Percentiles rank a stretch among this genome's conserved stretches.
phyloP scores from a whole-genome alignment of 2,888 invertebrate genomes.

The Eulithis testata region DNA sequence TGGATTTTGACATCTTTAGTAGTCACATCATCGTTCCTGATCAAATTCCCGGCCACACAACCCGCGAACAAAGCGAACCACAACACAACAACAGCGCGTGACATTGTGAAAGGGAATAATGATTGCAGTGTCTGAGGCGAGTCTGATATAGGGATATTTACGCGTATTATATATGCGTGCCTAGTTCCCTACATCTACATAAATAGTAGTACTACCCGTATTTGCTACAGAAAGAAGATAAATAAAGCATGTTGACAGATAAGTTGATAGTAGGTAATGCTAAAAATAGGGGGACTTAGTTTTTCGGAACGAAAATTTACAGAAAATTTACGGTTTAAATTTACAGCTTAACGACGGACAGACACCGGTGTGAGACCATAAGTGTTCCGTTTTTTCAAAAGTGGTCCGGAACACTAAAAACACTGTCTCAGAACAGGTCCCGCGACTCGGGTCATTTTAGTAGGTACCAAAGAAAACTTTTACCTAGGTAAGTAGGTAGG shows the following conservation, averaged over 20 bases:
- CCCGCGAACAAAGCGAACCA: conserved; percentile 44
- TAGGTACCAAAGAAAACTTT: too few species aligned
- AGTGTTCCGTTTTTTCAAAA: too few species aligned
- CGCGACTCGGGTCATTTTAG: too few species aligned
- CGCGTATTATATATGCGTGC: conserved; percentile 11
- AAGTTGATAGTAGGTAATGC: conserved; percentile 5
- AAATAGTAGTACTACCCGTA: conserved; percentile 28
- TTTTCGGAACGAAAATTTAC: not conserved
- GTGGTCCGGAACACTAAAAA: too few species aligned
- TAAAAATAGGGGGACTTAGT: conserved; percentile 1
- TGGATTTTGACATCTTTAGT: conserved; percentile 40
- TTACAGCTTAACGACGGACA: too few species aligned
- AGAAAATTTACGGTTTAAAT: too few species aligned
- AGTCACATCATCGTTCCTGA: conserved; percentile 45
- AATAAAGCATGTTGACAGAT: conserved; percentile 11
- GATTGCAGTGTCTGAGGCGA: conserved; percentile 24
- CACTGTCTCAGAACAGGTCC: too few species aligned
- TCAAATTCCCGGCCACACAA: conserved; percentile 51
- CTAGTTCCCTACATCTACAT: conserved; percentile 25
- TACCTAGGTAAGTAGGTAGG: too few species aligned
- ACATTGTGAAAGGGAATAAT: conserved; percentile 35
- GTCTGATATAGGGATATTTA: conserved; percentile 37
- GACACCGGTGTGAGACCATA: too few species aligned
- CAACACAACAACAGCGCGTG: conserved; percentile 43
- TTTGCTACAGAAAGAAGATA: conserved; percentile 32